Percentiles rank a stretch among this genome's conserved stretches.
phyloP scores from a whole-genome alignment of 30 jellyfish, hydroid and myxozoan species.

The Haliclystus octoradiatus region DNA sequence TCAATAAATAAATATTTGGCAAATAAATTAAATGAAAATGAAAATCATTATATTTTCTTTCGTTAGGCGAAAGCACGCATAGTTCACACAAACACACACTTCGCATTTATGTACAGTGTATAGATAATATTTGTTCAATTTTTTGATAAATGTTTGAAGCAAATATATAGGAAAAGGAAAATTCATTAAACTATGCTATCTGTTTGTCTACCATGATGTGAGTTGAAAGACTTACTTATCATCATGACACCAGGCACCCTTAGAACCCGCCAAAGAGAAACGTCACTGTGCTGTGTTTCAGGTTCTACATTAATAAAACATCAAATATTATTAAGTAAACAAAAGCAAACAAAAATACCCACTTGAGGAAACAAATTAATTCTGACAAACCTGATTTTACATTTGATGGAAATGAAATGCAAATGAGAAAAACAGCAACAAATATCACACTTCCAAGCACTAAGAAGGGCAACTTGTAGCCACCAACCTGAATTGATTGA shows the following conservation, averaged over 20 bases:
- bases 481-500: conserved; percentile 18
- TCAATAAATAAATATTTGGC: too few species aligned
- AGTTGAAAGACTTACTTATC: not conserved
- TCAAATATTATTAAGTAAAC: not conserved
- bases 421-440: conserved; percentile 4
- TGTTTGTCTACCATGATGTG: too few species aligned
- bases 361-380: not conserved
- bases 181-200: too few species aligned
- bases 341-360: not conserved
- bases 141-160: too few species aligned
- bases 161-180: too few species aligned
- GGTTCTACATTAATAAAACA: not conserved
- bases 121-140: too few species aligned
- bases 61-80: too few species aligned
- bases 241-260: not conserved
- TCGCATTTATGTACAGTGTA: too few species aligned
- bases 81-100: too few species aligned
- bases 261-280: not conserved
- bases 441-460: conserved; percentile 11
- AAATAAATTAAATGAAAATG: too few species aligned
- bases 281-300: not conserved
- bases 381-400: not conserved
- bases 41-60: too few species aligned
- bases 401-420: conserved; percentile 2
- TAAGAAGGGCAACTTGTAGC: conserved; percentile 29